Conservation (phyloP, 2,797 vertebrate species). For the Urosaurus nigricauda region DNA sequence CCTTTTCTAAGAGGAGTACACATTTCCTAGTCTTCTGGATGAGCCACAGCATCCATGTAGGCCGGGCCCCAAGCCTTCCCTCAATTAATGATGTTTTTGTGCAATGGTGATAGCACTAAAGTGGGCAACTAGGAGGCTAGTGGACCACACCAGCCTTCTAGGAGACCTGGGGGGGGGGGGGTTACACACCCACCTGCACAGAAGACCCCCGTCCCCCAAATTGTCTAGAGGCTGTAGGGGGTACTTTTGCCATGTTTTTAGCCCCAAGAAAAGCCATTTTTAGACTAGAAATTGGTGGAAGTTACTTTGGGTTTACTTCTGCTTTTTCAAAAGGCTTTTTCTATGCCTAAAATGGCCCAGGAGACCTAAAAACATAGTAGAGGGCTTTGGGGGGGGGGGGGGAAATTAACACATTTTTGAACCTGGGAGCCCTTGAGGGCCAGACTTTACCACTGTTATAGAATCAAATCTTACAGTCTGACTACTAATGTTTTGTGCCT, state of each 20-base stretch:
- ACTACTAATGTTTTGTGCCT: too few species aligned
- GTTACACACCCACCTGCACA: too few species aligned
- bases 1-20: not conserved
- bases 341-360: not conserved
- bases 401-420: not conserved
- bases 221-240: too few species aligned
- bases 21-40: not conserved
- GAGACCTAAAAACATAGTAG: not conserved
- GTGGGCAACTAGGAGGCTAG: too few species aligned
- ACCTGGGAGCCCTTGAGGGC: not conserved
- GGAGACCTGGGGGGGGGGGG: too few species aligned
- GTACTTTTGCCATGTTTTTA: too few species aligned
- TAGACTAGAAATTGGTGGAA: too few species aligned
- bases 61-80: not conserved
- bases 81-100: not conserved
- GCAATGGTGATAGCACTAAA: not conserved
- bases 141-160: too few species aligned
- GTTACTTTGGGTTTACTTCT: too few species aligned
- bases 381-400: not conserved
- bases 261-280: too few species aligned
- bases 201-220: too few species aligned
- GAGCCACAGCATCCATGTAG: not conserved
- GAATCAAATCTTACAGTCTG: not conserved
- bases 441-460: not conserved
- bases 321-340: too few species aligned